Conservation (phyloP, 2,113 vertebrate species). For the Arenaria interpres region DNA sequence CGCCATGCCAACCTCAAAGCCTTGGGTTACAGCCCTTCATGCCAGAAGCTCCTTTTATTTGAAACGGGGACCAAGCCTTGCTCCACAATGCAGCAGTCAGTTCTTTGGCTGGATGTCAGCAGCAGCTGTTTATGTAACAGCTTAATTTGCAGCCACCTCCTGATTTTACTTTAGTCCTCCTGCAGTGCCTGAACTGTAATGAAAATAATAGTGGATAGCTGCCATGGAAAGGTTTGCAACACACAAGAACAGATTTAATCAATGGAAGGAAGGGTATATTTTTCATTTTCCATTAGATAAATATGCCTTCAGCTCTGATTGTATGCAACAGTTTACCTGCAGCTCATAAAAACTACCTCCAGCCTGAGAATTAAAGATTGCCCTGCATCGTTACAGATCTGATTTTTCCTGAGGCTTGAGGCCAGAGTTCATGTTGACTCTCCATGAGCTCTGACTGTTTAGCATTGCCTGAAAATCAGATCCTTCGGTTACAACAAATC, state of each 20-base stretch:
- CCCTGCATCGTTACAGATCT: background rate
- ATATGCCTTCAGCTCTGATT: conserved; percentile 1
- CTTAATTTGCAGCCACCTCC: conserved; percentile 30
- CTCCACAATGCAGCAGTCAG: background rate
- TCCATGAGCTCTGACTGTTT: background rate
- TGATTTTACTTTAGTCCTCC: conserved; percentile 11
- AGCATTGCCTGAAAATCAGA: background rate
- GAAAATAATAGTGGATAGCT: background rate
- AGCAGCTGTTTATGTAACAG: conserved; percentile 7
- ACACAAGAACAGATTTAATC: background rate
- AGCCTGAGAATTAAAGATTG: background rate
- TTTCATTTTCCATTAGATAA: conserved; percentile 38
- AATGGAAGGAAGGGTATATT: background rate
- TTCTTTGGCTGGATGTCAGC: conserved; percentile 6
- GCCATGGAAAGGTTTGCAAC: background rate
- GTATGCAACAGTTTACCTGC: background rate
- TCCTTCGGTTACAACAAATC: background rate
- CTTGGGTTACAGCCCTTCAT: background rate
- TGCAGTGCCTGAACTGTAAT: background rate
- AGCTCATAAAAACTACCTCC: conserved; percentile 13
- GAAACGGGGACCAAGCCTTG: background rate
- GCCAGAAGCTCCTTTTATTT: background rate
- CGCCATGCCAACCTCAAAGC: background rate
- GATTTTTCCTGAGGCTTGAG: background rate
- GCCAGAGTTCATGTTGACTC: background rate